Evolutionary conservation across 2,888 invertebrate genomes (phyloP).

Genomic region (Rhagonycha fulva): DNA sequence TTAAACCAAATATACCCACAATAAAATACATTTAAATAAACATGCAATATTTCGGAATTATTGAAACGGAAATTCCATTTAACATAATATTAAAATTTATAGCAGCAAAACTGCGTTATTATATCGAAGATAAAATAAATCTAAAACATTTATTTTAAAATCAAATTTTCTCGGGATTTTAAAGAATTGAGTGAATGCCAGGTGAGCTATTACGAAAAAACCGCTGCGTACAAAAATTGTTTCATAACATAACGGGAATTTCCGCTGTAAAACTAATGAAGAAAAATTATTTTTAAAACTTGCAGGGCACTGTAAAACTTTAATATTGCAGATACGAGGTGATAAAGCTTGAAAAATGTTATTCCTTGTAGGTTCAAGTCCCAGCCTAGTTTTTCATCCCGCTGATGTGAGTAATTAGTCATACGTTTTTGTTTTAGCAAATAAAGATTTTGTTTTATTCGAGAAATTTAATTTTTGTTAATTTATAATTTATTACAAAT

Average conservation of each 20-base stretch:
- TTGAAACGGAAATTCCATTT: not conserved
- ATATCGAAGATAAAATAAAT: not conserved
- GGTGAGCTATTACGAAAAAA: not conserved
- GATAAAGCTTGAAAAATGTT: not conserved
- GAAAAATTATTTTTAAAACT: not conserved
- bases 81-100: not conserved
- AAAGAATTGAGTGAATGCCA: not conserved
- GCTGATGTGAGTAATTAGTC: not conserved
- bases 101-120: not conserved
- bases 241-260: not conserved
- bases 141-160: not conserved
- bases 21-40: not conserved
- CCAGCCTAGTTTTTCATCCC: not conserved
- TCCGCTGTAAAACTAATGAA: not conserved
- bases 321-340: not conserved
- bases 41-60: not conserved
- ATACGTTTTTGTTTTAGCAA: not conserved
- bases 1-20: not conserved
- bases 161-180: not conserved
- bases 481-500: not conserved
- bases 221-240: not conserved
- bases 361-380: not conserved
- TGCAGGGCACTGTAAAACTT: not conserved
- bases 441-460: not conserved
- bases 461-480: not conserved